phyloP scores from a whole-genome alignment of 64 coral and sea anemone species.

The Catalaphyllia jardinei region DNA sequence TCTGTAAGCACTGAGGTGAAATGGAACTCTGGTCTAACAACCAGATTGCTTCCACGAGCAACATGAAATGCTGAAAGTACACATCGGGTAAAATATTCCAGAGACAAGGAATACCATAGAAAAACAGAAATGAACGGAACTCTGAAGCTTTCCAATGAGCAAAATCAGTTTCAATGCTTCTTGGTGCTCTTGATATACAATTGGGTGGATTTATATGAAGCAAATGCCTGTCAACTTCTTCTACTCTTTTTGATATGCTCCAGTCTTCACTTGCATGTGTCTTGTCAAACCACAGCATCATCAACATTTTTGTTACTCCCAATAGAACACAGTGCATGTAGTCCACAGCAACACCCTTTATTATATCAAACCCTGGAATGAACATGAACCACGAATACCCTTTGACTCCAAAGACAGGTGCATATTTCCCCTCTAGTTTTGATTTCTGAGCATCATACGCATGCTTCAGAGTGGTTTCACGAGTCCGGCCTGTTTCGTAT shows the following conservation, averaged over 20 bases:
- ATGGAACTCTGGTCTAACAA: constrained; percentile 29
- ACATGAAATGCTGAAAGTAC: constrained; percentile 36
- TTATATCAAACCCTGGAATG: too few species aligned
- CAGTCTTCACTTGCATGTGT: not conserved
- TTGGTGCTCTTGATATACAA: constrained; percentile 43
- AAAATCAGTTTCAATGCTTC: constrained; percentile 37
- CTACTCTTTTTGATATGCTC: constrained; percentile 33
- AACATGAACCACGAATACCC: too few species aligned
- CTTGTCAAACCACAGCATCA: constrained; percentile 62
- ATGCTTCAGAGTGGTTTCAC: too few species aligned
- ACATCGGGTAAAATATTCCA: constrained; percentile 25
- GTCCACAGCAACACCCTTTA: too few species aligned
- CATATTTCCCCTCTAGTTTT: too few species aligned
- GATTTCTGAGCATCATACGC: too few species aligned
- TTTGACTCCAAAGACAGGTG: too few species aligned
- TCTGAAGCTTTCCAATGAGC: constrained; percentile 56
- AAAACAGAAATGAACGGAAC: constrained; percentile 44
- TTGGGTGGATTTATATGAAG: constrained; percentile 30
- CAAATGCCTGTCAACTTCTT: constrained; percentile 37
- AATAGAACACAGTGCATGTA: too few species aligned
- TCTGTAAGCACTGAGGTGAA: constrained; percentile 1
- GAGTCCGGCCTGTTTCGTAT: too few species aligned
- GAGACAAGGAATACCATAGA: constrained; percentile 34
- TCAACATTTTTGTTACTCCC: too few species aligned
- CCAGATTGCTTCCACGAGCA: constrained; percentile 29